Conservation (phyloP, 2,888 invertebrate genomes). For the Desoria tigrina region DNA sequence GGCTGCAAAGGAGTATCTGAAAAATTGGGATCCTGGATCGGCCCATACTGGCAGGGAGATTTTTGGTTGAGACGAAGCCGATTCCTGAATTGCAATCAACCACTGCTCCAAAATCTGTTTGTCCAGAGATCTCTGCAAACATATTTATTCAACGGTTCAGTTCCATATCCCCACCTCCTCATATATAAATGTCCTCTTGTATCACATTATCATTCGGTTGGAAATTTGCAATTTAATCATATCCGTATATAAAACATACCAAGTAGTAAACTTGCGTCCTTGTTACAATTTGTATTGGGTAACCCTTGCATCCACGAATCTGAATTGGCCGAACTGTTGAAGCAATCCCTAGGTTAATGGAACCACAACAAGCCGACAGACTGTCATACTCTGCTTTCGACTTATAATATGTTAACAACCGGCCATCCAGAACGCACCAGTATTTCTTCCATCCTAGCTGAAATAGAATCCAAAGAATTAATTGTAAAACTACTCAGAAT, state of each 20-base stretch:
- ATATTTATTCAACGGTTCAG: neutral
- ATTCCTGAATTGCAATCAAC: constrained; percentile 61
- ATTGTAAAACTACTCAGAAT: too few species aligned
- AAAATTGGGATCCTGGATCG: constrained; percentile 45
- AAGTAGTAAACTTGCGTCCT: constrained; percentile 52
- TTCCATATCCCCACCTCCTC: neutral
- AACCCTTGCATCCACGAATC: constrained; percentile 49
- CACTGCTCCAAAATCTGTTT: constrained; percentile 60
- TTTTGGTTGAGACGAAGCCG: constrained; percentile 52
- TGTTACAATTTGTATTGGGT: constrained; percentile 49
- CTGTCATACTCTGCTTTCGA: constrained; percentile 61
- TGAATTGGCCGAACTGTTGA: constrained; percentile 49
- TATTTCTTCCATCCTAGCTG: constrained; percentile 61
- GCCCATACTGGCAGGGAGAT: constrained; percentile 40
- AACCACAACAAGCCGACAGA: constrained; percentile 61
- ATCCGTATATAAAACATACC: constrained; percentile 34
- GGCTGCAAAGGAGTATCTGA: constrained; percentile 41
- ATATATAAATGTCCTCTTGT: neutral
- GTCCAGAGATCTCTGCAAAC: constrained; percentile 59
- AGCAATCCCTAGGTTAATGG: constrained; percentile 57
- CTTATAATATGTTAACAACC: constrained; percentile 61
- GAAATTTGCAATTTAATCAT: neutral
- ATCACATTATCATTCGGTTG: neutral
- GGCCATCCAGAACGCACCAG: constrained; percentile 63
- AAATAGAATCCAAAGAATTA: constrained; percentile 36